Base-by-base conservation (phyloP, 2,113 vertebrate genomes). In the Lota lota region DNA sequence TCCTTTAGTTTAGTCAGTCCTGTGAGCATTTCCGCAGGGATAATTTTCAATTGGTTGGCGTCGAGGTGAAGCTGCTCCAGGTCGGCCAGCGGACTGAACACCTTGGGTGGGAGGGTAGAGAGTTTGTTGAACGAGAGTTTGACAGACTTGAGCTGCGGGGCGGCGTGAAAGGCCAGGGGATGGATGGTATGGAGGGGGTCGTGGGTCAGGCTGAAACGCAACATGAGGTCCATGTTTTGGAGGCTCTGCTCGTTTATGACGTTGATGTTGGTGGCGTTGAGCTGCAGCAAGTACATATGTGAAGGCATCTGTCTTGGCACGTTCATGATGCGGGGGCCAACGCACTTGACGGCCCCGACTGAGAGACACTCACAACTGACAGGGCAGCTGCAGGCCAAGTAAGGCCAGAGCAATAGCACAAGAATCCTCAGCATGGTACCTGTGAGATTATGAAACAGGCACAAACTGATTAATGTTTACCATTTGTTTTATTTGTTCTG, bases 31-130 rank as follows among this genome's bases (percentile, higher is more conserved):
- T 87, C 84, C 2, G 79, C 78, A 57, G 80, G n/a, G 0, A 96
- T 4, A 18, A 19, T 69, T 28, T 71, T 79, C 40, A 97, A 63
- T 16, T 74, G 78, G 75, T 97, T 97, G 2, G 21, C 75, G 75
- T 92, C 77, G 36, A 98, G 22, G 58, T 86, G 58, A 68, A 98
- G 17, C 70, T 96, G 92, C 24, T 92, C 80, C 67, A 96, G 89
- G 22, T 69, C 33, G 5, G 56, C 67, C 65, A 91, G 75, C 7
- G 85, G 83, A 65, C 86, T 89, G 72, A 98, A 93, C 2, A 92
- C 87, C 19, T 16, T 74, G 4, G 62, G 18, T 0, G 94, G 94
- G 63, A 97, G 76, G 11, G 75, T 63, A 0, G 76, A 62, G 22
- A 98, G 89, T 22, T 79, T 36, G 57, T 94, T 95, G 67, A 54